Conservation (phyloP, 2,797 vertebrate genomes). For the Crenichthys baileyi region DNA sequence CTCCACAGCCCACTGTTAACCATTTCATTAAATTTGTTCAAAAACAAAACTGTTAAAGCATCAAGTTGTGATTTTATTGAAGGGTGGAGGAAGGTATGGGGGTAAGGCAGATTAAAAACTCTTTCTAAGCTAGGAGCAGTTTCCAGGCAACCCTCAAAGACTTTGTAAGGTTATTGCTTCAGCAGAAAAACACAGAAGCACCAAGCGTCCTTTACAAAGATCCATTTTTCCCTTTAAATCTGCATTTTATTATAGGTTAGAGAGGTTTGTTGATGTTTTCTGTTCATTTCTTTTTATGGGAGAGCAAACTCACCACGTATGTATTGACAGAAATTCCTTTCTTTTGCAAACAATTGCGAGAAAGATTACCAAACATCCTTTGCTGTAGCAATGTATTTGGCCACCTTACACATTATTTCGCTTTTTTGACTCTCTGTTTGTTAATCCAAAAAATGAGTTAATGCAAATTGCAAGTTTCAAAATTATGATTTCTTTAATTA, state of each 20-base stretch:
- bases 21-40: conserved; percentile 6
- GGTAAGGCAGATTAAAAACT: conserved; percentile 4
- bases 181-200: background rate
- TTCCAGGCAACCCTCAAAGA: conserved; percentile 13
- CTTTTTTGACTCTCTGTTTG: background rate
- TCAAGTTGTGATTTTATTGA: conserved; percentile 13
- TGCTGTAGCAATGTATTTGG: background rate
- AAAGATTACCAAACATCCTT: no score
- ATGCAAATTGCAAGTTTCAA: no score
- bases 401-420: background rate
- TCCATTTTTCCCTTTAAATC: background rate
- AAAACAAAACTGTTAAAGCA: background rate
- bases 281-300: background rate
- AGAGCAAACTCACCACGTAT: background rate
- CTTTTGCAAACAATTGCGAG: background rate
- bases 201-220: background rate
- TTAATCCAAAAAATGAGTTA: background rate
- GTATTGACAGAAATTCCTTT: background rate
- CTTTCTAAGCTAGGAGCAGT: conserved; percentile 2
- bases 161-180: conserved; percentile 5
- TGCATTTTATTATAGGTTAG: background rate
- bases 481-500: no score
- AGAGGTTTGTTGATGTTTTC: background rate
- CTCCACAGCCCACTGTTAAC: background rate
- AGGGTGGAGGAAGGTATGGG: conserved; percentile 1